These are phyloP conservation scores for Poeciliopsis prolifica DNA, from an alignment of 2,113 vertebrate species.

Conservation along the genomic window DNA sequence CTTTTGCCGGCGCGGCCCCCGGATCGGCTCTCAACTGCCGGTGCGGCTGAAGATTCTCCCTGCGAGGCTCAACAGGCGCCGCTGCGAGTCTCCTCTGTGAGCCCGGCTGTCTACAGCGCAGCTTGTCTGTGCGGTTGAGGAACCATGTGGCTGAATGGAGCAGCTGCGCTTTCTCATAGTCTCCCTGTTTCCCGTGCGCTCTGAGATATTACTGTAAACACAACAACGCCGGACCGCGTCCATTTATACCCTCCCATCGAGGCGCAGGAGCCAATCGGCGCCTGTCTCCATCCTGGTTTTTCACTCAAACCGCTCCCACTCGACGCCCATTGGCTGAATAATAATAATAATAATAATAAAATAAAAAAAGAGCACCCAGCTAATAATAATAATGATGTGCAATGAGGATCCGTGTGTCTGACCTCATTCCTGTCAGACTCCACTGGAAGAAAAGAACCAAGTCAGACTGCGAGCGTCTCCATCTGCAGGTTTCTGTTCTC, in stretches of 20 bases:
- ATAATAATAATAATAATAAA: constrained; percentile 59
- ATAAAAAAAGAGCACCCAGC: constrained; percentile 51
- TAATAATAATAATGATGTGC: constrained; percentile 93
- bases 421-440: constrained; percentile 94
- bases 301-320: constrained; percentile 78
- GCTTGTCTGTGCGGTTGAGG: constrained; percentile 73
- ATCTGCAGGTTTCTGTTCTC: constrained; percentile 45
- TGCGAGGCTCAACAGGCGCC: constrained; percentile 48
- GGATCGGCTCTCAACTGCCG: constrained; percentile 75
- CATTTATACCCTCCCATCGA: constrained; percentile 86
- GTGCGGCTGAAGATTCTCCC: constrained; percentile 80
- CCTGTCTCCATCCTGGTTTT: constrained; percentile 90
- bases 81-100: constrained; percentile 70
- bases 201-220: constrained; percentile 87
- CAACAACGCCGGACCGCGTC: constrained; percentile 80
- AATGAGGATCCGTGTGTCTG: constrained; percentile 95
- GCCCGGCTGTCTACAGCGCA: constrained; percentile 74
- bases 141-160: constrained; percentile 82
- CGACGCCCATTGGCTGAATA: constrained; percentile 85
- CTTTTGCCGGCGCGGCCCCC: constrained; percentile 42
- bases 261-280: constrained; percentile 80
- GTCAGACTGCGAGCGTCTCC: constrained; percentile 57
- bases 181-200: constrained; percentile 78
- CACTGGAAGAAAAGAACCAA: constrained; percentile 83
- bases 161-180: constrained; percentile 84